Base-by-base conservation (phyloP, 2,113 vertebrate genomes). In the Pungitius pungitius region DNA sequence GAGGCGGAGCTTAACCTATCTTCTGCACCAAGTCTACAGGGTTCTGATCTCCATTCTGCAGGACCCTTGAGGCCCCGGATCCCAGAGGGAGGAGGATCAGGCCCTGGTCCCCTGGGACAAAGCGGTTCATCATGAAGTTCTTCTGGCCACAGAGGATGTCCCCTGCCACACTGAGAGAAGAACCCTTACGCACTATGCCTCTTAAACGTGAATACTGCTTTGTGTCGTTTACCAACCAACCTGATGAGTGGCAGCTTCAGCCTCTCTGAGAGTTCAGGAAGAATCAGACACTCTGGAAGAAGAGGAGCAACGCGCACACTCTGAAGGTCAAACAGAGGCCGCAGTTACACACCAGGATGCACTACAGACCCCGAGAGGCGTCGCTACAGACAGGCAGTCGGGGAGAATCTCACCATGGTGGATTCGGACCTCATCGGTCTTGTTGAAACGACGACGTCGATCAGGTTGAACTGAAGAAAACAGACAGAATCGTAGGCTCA, bases 91-190 rank as follows among this genome's bases (percentile, higher is more conserved):
- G 89, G 66, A 94, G 75, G 81, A 97, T 94, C 45, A 93, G 68
- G 0, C 95, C 95, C 0, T 56, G 62, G 30, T 69, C 24, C 20
- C 95, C 93, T 0, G 94, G 93, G 2, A 88, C 86, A 83, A 89
- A 95, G 0, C 92, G 89, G 77, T 96, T 97, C 77, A 99, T 96
- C 54, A 94, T 88, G 72, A 97, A 99, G 81, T 99, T 97, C 87
- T 94, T 95, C 75, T 94, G 92, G 90, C 97, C 97, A 59, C 93
- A 95, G 22, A 97, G 73, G 7, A 96, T 15, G 85, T 99, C 97
- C 1, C 96, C 95, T 24, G 92, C 94, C 18, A 80, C 30, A 90
- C 97, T 98, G 87, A 58, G 0, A 40, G 39, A 40, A 40, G 39
- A 40, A 12, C 39, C 15, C 17, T 43, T 17, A 43, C 17, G 42